Percentiles rank a stretch among this genome's conserved stretches.
Evolutionary conservation across 2,888 invertebrate genomes (phyloP).

Genomic region (Nudaria mundana): DNA sequence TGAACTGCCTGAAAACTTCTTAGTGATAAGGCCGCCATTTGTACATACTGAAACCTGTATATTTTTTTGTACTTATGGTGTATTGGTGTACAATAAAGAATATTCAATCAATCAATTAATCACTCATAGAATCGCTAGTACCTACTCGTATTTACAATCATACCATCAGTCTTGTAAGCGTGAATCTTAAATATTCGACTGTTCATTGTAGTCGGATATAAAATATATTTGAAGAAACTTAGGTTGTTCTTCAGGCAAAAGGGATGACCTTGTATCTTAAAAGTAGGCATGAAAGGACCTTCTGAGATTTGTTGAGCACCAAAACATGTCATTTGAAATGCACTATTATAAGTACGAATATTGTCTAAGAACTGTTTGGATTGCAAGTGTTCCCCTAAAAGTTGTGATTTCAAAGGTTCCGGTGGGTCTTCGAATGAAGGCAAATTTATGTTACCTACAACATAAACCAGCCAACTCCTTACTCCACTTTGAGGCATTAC

Average conservation of each 20-base stretch:
- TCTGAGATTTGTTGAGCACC: slow-evolving; percentile 21
- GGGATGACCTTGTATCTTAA: slow-evolving; percentile 20
- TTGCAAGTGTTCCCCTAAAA: background rate
- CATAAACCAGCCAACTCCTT: slow-evolving; percentile 18
- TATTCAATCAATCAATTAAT: too few relatives aligned
- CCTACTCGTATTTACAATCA: too few relatives aligned
- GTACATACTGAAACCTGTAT: too few relatives aligned
- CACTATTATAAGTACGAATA: background rate
- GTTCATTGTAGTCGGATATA: slow-evolving; percentile 22
- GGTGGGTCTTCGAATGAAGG: background rate
- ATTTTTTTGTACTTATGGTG: too few relatives aligned
- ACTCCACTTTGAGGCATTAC: slow-evolving; percentile 19
- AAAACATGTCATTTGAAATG: slow-evolving; percentile 8
- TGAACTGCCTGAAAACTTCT: too few relatives aligned
- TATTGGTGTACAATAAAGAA: too few relatives aligned
- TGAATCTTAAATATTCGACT: slow-evolving; percentile 16
- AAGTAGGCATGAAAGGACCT: slow-evolving; percentile 29
- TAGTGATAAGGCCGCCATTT: too few relatives aligned
- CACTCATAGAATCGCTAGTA: too few relatives aligned
- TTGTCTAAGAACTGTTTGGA: slow-evolving; percentile 4
- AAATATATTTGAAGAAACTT: slow-evolving; percentile 31
- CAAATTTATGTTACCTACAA: slow-evolving; percentile 14
- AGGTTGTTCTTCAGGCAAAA: slow-evolving; percentile 11
- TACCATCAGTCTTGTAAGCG: too few relatives aligned
- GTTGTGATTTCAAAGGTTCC: background rate